Base-by-base conservation (phyloP, 1,140 invertebrate genomes). In the Caenorhabditis inopinata region DNA sequence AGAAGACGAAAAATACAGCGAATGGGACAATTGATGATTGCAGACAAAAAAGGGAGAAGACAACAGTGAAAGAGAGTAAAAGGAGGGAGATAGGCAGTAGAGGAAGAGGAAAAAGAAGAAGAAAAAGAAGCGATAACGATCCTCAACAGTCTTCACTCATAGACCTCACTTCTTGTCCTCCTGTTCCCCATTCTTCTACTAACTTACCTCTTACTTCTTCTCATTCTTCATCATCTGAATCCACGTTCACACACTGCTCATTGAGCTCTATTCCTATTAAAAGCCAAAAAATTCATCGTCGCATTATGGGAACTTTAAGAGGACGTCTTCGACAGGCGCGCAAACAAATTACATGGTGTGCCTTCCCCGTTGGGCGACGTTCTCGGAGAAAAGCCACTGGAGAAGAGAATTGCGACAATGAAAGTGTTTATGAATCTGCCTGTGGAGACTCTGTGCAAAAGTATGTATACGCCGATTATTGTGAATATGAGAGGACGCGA, bases 41-140 rank as follows among this genome's bases (percentile, higher is more conserved):
- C 21, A 75, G 45, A 48, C 45, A 48, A 51, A 51, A 47, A 47
- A 3, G 74, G 29, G 74, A 32, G 47, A 75, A 18, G 25, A 4
- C 12, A 2, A 29, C 11, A 21, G 9, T 9, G 2, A n/a, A 16
- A 47, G 45, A 48, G 42, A n/a, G 18, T 21, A 48, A 75, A 21
- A 48, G 25, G 45, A 48, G 48, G 45, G 12, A 47, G 47, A 75
- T 18, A 47, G 45, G 74, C 35, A 48, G 42, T 58, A 29, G 73
- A 45, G 25, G 23, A 74, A 48, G 29, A 74, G n/a, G n/a, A n/a
- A n/a, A n/a, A n/a, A n/a, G n/a, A n/a, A n/a, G n/a, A n/a, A n/a
- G n/a, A n/a, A n/a, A n/a, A n/a, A n/a, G n/a, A n/a, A 74, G 46
- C 74, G 74, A 75, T 51, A 75, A 75, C 42, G 74, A 75, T 75